phyloP scores from a whole-genome alignment of 2,113 vertebrate genomes.

The Tetrax tetrax region DNA sequence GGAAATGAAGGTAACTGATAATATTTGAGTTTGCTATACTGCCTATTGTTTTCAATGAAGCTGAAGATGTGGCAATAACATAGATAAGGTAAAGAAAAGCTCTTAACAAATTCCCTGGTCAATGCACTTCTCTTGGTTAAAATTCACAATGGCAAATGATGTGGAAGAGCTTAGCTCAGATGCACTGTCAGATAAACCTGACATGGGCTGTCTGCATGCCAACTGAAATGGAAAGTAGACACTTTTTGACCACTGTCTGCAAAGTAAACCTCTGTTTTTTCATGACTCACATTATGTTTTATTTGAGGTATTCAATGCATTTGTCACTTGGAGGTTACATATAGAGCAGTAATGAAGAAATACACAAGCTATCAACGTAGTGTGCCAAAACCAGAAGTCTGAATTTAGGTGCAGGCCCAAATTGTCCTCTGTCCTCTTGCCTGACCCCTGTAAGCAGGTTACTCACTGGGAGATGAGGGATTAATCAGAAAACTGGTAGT shows the following conservation, averaged over 20 bases:
- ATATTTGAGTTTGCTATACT: neutral
- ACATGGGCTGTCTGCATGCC: neutral
- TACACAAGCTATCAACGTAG: neutral
- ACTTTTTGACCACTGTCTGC: neutral
- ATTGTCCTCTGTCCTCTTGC: neutral
- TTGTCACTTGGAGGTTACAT: neutral
- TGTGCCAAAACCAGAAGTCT: neutral
- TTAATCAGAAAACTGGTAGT: neutral
- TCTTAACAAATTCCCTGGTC: neutral
- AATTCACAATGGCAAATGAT: neutral
- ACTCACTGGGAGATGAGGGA: neutral
- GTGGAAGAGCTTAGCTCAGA: neutral
- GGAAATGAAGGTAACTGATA: neutral
- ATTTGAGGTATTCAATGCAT: neutral
- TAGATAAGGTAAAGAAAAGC: neutral
- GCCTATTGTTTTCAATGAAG: neutral
- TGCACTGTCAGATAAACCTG: neutral
- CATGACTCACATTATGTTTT: neutral
- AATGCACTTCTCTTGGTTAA: neutral
- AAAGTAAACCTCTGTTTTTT: neutral
- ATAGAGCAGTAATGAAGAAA: neutral
- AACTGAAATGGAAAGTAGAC: neutral
- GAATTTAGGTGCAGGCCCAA: neutral
- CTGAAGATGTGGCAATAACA: neutral
- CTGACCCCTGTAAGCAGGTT: neutral